Base-by-base conservation (phyloP, 2,113 vertebrate genomes). In the Psophia crepitans region DNA sequence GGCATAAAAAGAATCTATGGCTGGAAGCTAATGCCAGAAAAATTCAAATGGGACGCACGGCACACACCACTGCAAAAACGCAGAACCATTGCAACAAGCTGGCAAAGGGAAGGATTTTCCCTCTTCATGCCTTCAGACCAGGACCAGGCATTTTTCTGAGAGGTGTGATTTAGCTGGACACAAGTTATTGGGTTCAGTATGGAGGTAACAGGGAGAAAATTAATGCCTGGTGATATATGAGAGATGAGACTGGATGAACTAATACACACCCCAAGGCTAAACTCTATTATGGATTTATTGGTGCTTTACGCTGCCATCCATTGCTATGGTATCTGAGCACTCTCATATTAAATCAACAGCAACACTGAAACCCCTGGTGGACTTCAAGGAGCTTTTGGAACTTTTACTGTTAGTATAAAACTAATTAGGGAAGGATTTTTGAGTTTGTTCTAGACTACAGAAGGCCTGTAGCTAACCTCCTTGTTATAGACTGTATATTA, bases 291-390 rank as follows among this genome's bases (percentile, higher is more conserved):
- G 33, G 32, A 96, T 87, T 86, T 95, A 92, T 88, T 3, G 10
- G 51, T 75, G 83, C 28, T 92, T 92, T 89, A 84, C 28, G 53
- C 35, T 76, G 83, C 64, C 68, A 92, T 89, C 76, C 68, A 78
- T 53, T 63, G 73, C 68, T 75, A 33, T 41, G 11, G 33, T 41
- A 81, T 68, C 56, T 82, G 27, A 85, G 58, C 73, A 65, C 77
- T 86, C 84, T 46, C 56, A 39, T 63, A 95, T 35, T 66, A 89
- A 92, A 97, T 90, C 96, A 88, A 82, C 53, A 91, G 61, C 53
- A 51, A 66, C 2, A 44, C 35, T 0, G 4, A 92, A 94, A 95
- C 68, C 64, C 75, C 48, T 84, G 4, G 8, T 48, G 39, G 27
- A 75, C 33, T 63, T 90, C 39, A 66, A 78, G 64, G n/a, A 57